A percentile compares a stretch with the other conserved stretches of the same genome.
Conservation (phyloP, 37 sponge, comb jelly and placozoan species). For the Mnemiopsis leidyi region DNA sequence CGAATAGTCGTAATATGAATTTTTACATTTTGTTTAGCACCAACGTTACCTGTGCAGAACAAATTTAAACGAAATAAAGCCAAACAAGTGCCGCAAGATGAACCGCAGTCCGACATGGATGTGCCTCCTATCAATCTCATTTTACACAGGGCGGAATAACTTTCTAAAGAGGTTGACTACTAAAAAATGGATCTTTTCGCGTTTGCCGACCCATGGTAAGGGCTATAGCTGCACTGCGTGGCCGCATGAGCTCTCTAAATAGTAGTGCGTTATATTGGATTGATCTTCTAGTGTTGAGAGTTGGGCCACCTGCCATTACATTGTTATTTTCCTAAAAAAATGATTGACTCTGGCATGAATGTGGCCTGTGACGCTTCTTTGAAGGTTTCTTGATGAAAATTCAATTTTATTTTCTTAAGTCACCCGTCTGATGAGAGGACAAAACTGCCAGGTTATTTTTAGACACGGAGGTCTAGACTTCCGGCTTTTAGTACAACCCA, state of each 20-base stretch:
- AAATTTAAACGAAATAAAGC: neutral
- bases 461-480: neutral
- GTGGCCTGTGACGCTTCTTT: neutral
- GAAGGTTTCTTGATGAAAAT: neutral
- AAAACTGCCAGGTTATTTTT: neutral
- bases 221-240: neutral
- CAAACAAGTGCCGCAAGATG: no score
- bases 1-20: neutral
- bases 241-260: neutral
- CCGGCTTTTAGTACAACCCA: neutral
- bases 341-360: neutral
- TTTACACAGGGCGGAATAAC: neutral
- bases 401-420: neutral
- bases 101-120: no score
- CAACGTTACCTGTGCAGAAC: neutral
- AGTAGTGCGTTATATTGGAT: neutral
- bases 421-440: neutral
- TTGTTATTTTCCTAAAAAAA: neutral
- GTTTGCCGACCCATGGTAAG: neutral
- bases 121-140: no score
- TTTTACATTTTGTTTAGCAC: neutral
- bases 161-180: neutral
- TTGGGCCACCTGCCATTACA: neutral
- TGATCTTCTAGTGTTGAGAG: neutral
- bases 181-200: neutral